Evolutionary conservation across 2,113 vertebrate species (phyloP), one percentile per base, ranked within the genome.

Genomic region (Aegotheles bennettii): DNA sequence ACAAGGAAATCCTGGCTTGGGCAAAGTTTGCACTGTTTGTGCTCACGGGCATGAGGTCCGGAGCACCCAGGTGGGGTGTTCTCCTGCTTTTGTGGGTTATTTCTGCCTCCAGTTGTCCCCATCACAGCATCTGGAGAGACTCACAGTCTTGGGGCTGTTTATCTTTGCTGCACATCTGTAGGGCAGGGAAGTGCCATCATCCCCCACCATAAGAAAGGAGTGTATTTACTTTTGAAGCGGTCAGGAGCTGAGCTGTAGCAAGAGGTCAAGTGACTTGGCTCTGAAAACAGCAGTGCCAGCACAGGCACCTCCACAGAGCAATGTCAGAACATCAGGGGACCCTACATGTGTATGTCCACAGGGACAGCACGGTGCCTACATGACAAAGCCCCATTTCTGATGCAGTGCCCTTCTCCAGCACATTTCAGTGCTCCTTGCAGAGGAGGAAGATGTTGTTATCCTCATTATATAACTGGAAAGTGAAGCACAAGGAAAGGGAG

Each of bases 261-360:
- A 70, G 38, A 76, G 60, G 60, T 42, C 20, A 13, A 20, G 77
- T 10, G 84, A 8, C 23, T 13, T 13, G 54, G 77, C 60, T 26
- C n/a, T 0, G 1, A 24, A 47, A 77, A 6, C 2, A 0, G 70
- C 65, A 14, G 50, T 5, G 68, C 45, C 82, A 21, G 28, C 1
- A 23, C 47, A 10, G 53, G 54, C 61, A 57, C 8, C 42, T 20
- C 36, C 8, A 0, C 2, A 3, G 59, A 71, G 31, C 23, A 3
- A 0, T 0, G 33, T 7, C 4, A 1, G 35, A 42, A 56, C 60
- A 19, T 12, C 8, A 0, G 1, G 1, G 25, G 47, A n/a, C n/a
- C n/a, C n/a, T n/a, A n/a, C n/a, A n/a, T n/a, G 12, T 2, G 0
- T 20, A 3, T 7, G 9, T 19, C 57, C 35, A 2, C 0, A 40